These are phyloP conservation scores for Palythoa grandiflora DNA, from an alignment of 92 coral and sea anemone genomes.

Conservation along the genomic window DNA sequence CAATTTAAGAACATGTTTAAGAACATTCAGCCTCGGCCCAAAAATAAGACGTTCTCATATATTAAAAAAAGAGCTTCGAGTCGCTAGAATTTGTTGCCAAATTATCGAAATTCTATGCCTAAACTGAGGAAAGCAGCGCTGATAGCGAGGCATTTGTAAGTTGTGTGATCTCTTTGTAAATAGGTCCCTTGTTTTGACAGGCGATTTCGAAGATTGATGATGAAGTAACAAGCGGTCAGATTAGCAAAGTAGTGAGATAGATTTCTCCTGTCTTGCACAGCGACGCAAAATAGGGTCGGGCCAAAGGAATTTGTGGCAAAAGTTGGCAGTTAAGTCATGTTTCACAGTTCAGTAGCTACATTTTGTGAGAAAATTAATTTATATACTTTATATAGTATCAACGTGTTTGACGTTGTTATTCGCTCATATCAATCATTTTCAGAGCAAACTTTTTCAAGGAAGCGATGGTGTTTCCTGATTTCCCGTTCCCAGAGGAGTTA, in stretches of 20 bases:
- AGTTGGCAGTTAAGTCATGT: background rate
- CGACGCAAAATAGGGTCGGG: background rate
- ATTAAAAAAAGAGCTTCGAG: no score
- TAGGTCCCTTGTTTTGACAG: no score
- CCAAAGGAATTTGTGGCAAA: background rate
- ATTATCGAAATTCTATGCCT: no score
- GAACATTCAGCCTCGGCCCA: no score
- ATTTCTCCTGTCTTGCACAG: background rate
- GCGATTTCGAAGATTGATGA: no score
- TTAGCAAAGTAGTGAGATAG: background rate
- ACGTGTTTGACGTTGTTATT: background rate
- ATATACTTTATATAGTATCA: background rate
- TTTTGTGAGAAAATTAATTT: background rate
- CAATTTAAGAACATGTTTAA: no score
- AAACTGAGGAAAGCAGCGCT: no score
- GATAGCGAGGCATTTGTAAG: no score
- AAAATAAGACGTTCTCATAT: no score
- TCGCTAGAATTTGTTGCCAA: no score
- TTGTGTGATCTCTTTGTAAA: no score
- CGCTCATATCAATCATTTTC: background rate
- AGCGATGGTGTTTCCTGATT: conserved; percentile 84
- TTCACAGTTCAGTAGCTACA: background rate
- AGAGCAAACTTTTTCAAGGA: conserved; percentile 85
- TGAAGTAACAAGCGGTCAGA: no score
- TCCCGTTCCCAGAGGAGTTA: conserved; percentile 73